These are phyloP conservation scores for Drosophila repleta DNA, from an alignment of 1,140 invertebrate species.

Conservation along the genomic window DNA sequence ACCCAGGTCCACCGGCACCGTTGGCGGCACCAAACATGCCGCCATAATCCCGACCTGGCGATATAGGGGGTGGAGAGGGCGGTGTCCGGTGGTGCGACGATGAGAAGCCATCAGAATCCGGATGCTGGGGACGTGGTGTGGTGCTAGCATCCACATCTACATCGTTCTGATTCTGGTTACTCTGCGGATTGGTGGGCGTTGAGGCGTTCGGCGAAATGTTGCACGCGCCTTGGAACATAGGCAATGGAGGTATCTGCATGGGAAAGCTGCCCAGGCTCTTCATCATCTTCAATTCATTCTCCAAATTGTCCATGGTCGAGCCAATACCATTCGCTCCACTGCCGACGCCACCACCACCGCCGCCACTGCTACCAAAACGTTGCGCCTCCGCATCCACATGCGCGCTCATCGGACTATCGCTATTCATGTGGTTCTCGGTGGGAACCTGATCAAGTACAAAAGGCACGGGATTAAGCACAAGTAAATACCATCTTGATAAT, in stretches of 20 bases:
- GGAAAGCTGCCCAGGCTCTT: constrained; percentile 82
- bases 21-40: constrained; percentile 66
- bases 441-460: constrained; percentile 52
- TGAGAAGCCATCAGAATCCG: constrained; percentile 77
- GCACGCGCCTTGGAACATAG: constrained; percentile 79
- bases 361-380: constrained; percentile 63
- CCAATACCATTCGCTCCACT: constrained; percentile 48
- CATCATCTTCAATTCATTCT: constrained; percentile 83
- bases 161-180: constrained; percentile 82
- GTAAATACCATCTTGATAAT: too few relatives aligned
- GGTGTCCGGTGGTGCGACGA: constrained; percentile 79
- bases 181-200: constrained; percentile 80
- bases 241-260: constrained; percentile 82
- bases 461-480: background rate
- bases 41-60: constrained; percentile 79
- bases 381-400: constrained; percentile 75
- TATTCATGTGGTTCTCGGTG: constrained; percentile 80
- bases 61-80: constrained; percentile 79
- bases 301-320: constrained; percentile 72
- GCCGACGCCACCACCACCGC: constrained; percentile 23
- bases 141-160: constrained; percentile 82
- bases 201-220: constrained; percentile 78
- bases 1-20: constrained; percentile 56
- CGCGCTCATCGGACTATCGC: constrained; percentile 79
- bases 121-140: constrained; percentile 75